Evolutionary conservation across 2,797 vertebrate genomes (phyloP).

Genomic region (Falco rusticolus): DNA sequence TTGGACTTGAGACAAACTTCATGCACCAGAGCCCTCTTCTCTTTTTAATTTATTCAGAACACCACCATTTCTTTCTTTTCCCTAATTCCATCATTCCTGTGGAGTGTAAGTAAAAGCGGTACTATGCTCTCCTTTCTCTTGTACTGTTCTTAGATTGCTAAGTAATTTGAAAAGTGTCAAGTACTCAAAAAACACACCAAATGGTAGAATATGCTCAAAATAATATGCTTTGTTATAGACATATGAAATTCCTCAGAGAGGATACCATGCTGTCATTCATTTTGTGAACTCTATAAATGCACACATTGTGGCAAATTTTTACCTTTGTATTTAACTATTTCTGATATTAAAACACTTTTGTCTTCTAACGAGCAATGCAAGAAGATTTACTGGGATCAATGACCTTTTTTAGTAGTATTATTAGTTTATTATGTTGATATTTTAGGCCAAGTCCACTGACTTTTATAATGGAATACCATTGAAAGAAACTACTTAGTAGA

Average conservation of each 20-base stretch:
- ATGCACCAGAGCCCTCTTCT: background rate
- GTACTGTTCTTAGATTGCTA: conserved; percentile 22
- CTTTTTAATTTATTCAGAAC: background rate
- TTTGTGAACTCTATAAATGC: conserved; percentile 64
- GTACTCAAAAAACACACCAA: conserved; percentile 38
- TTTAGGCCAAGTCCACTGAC: conserved; percentile 36
- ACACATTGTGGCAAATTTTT: conserved; percentile 16
- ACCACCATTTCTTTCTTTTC: background rate
- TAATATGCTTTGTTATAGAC: conserved; percentile 50
- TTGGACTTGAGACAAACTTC: background rate
- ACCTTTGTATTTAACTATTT: conserved; percentile 53
- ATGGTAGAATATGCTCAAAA: conserved; percentile 49
- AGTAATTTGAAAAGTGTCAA: conserved; percentile 28
- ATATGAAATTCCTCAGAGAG: conserved; percentile 48
- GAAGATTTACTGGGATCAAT: background rate
- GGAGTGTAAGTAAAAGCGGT: background rate
- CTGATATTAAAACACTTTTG: conserved; percentile 26
- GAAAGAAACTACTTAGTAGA: conserved; percentile 55
- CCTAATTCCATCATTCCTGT: background rate
- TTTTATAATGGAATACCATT: conserved; percentile 61
- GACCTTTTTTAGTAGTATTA: conserved; percentile 17
- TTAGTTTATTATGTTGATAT: conserved; percentile 50
- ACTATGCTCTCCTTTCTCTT: conserved; percentile 15
- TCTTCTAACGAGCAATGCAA: background rate
- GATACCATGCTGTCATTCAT: conserved; percentile 52